Percentiles rank a stretch among this genome's conserved stretches.
phyloP scores from a whole-genome alignment of 2,797 vertebrate species.

The Sandelia bainsii region DNA sequence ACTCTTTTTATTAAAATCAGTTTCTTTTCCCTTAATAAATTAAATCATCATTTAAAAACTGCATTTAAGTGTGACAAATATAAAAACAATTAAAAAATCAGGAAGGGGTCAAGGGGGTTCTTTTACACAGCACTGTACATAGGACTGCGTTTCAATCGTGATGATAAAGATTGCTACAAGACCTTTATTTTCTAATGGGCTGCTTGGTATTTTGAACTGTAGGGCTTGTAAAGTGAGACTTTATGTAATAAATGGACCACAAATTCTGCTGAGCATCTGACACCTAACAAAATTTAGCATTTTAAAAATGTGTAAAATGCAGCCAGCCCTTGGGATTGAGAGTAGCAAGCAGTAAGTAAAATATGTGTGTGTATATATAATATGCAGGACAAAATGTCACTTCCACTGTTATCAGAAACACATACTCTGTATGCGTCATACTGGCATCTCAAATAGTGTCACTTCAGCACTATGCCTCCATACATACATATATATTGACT shows the following conservation, averaged over 20 bases:
- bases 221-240: conserved; percentile 2
- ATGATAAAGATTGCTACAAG: conserved; percentile 12
- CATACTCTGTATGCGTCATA: not conserved
- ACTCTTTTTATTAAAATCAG: too few species aligned
- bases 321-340: not conserved
- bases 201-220: conserved; percentile 19
- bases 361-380: too few species aligned
- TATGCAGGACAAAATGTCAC: too few species aligned
- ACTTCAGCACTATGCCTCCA: not conserved
- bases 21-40: too few species aligned
- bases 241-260: conserved; percentile 38
- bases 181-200: conserved; percentile 4
- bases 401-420: not conserved
- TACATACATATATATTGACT: not conserved
- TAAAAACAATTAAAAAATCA: too few species aligned
- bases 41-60: too few species aligned
- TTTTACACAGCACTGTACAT: too few species aligned
- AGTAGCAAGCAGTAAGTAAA: conserved; percentile 3
- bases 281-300: conserved; percentile 32
- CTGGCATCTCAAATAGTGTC: not conserved
- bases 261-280: conserved; percentile 50
- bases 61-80: too few species aligned
- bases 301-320: conserved; percentile 38
- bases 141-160: too few species aligned
- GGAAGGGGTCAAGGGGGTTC: too few species aligned